Evolutionary conservation across 2,888 invertebrate genomes (phyloP), one percentile per base, ranked within the genome.

Genomic region (Drosophila putrida): DNA sequence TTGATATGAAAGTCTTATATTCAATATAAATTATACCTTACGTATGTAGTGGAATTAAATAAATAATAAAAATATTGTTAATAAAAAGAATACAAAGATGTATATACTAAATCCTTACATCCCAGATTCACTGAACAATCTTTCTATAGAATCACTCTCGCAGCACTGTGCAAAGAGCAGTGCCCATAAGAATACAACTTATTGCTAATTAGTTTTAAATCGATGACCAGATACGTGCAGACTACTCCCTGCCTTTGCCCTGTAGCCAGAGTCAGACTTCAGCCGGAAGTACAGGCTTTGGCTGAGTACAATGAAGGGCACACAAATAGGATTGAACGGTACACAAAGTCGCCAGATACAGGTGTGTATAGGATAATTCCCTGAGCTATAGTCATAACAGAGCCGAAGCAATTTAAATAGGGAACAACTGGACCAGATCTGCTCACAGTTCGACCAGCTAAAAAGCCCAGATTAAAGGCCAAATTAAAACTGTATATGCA

Each of bases 171-270:
- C 66, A 51, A 31, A 60, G 15, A 41, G 11, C 36, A 20, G 20
- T 67, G 53, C 8, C 50, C 63, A 43, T 55, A 49, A 47, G 71
- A 82, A 71, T 78, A 77, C 75, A 90, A 89, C 79, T 87, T 80
- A 81, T 84, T 87, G 80, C 80, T 90, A 91, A 91, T 90, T 90
- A 87, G 90, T 87, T 89, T 78, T 77, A 78, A 78, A 80, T 86
- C 88, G 81, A 89, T 81, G 79, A 63, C 76, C 72, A 77, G 49
- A 51, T 62, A 69, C 75, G 78, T 77, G 79, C 70, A 62, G 54
- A 65, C 43, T 59, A 46, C 58, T 33, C 39, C 54, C 35, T 61
- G 64, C 33, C 71, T 36, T 36, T 43, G 59, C 10, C 46, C 25
- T 15, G 25, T 33, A n/a, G 20, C 41, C 20, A 4, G 11, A 35